Percentiles rank a stretch among this genome's conserved stretches.
These are phyloP conservation scores for Gymnoscelis rufifasciata DNA, from an alignment of 2,888 invertebrate species.

Conservation along the genomic window DNA sequence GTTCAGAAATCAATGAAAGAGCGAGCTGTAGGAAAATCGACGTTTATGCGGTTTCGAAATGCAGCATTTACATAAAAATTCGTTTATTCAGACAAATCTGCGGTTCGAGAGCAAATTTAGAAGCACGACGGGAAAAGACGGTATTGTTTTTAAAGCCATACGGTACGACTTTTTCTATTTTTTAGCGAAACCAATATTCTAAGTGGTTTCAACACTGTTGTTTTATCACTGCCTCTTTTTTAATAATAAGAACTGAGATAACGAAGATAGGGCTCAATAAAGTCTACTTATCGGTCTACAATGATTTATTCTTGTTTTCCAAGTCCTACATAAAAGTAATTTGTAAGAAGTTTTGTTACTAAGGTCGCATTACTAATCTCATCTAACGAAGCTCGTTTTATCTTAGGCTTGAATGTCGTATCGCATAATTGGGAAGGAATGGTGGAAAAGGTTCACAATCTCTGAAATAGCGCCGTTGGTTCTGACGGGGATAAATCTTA, in stretches of 20 bases:
- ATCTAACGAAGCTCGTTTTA: too few relatives aligned
- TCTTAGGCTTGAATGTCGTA: conserved; percentile 6
- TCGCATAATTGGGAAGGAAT: background rate
- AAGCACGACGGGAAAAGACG: conserved; percentile 40
- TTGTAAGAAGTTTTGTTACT: too few relatives aligned
- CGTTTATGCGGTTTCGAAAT: conserved; percentile 47
- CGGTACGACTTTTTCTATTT: background rate
- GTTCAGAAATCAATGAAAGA: conserved; percentile 43
- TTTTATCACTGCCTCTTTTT: too few relatives aligned
- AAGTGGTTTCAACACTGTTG: too few relatives aligned
- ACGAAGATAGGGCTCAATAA: too few relatives aligned
- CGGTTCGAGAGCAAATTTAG: conserved; percentile 55
- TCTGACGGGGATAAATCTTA: background rate
- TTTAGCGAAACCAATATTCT: too few relatives aligned
- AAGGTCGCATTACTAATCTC: too few relatives aligned
- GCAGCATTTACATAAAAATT: conserved; percentile 66
- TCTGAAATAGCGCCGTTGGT: conserved; percentile 28
- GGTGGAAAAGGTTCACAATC: conserved; percentile 34
- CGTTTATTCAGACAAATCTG: conserved; percentile 59
- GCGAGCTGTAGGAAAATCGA: conserved; percentile 42
- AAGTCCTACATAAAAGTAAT: too few relatives aligned
- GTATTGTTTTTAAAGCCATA: conserved; percentile 4
- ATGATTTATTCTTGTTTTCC: too few relatives aligned
- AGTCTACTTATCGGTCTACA: too few relatives aligned
- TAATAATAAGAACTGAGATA: too few relatives aligned